Conservation (phyloP, 2,113 vertebrate genomes). For the Cavia aperea region DNA sequence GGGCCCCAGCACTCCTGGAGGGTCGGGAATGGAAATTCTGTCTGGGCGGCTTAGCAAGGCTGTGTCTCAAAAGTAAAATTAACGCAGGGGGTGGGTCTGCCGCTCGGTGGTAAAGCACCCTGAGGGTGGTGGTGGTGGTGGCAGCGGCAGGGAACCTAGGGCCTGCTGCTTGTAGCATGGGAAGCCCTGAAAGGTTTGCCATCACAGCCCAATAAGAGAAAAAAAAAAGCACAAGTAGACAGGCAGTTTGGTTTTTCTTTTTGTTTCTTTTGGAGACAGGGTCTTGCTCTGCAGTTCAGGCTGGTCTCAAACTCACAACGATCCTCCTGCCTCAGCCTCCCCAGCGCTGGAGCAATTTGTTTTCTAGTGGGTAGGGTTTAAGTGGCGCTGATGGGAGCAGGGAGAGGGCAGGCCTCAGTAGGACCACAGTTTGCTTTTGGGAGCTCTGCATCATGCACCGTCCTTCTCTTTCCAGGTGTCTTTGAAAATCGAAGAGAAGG, state of each 20-base stretch:
- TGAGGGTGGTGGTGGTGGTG: neutral
- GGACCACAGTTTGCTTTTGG: neutral
- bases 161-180: neutral
- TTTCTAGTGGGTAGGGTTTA: neutral
- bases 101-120: neutral
- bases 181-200: neutral
- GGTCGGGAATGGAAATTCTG: neutral
- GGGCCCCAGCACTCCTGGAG: neutral
- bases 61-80: neutral
- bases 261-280: no score
- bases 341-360: no score
- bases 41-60: neutral
- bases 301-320: no score
- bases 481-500: slow-evolving; percentile 88
- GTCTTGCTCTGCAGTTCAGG: no score
- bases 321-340: no score
- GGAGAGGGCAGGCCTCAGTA: neutral
- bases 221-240: neutral
- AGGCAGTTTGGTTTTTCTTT: neutral
- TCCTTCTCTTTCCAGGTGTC: slow-evolving; percentile 79
- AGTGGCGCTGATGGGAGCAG: neutral
- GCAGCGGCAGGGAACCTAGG: neutral
- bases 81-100: neutral
- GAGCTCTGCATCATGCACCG: neutral
- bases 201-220: neutral